Percentiles rank a stretch among this genome's conserved stretches.
phyloP scores from a whole-genome alignment of 2,888 invertebrate species.

The Aphodius sticticus region DNA sequence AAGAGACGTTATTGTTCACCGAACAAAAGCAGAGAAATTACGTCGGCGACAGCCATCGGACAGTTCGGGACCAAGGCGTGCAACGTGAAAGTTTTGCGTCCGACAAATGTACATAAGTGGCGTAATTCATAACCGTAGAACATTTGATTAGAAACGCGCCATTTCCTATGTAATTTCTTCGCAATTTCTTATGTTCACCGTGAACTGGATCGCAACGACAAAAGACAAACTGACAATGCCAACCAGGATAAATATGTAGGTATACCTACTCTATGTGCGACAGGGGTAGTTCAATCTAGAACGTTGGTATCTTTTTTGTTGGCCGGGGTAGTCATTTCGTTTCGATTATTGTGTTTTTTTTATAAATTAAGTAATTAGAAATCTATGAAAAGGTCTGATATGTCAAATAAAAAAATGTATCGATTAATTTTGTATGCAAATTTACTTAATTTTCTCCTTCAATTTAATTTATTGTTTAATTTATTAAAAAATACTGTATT shows the following conservation, averaged over 20 bases:
- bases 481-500: too few relatives aligned
- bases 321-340: too few relatives aligned
- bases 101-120: background rate
- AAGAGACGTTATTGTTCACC: background rate
- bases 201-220: background rate
- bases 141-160: background rate
- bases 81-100: background rate
- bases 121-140: conserved; percentile 4
- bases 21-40: background rate
- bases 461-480: too few relatives aligned
- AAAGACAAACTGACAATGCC: background rate
- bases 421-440: too few relatives aligned
- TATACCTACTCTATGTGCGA: background rate
- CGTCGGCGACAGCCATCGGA: background rate
- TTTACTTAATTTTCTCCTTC: too few relatives aligned
- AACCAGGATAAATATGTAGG: background rate
- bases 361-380: too few relatives aligned
- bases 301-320: too few relatives aligned
- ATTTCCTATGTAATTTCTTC: background rate
- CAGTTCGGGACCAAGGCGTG: background rate
- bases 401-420: too few relatives aligned
- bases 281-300: too few relatives aligned
- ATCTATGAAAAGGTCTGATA: too few relatives aligned
- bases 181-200: background rate
- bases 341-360: too few relatives aligned